Conservation (phyloP, 2,113 vertebrate genomes). For the Pseudois nayaur region DNA sequence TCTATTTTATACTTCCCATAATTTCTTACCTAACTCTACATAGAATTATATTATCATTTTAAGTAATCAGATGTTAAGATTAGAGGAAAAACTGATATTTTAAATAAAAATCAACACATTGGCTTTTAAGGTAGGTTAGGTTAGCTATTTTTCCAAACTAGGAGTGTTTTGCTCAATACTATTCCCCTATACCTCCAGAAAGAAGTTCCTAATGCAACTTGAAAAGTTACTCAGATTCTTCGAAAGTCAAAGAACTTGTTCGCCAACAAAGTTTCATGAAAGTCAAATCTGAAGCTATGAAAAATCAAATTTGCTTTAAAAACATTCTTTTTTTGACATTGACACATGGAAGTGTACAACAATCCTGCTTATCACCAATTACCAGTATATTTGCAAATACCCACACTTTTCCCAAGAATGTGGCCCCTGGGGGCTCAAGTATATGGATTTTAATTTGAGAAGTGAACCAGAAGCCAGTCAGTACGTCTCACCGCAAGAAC, state of each 20-base stretch:
- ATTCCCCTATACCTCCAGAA: not conserved
- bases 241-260: not conserved
- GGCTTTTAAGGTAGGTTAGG: not conserved
- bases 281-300: not conserved
- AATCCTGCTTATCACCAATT: not conserved
- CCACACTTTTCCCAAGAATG: not conserved
- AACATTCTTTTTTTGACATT: not conserved
- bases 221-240: not conserved
- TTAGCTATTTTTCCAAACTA: not conserved
- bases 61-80: not conserved
- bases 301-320: slow-evolving; percentile 44
- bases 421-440: not conserved
- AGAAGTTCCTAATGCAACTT: not conserved
- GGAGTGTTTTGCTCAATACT: not conserved
- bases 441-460: slow-evolving; percentile 21
- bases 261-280: not conserved
- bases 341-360: not conserved
- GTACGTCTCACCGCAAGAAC: slow-evolving; percentile 61
- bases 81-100: not conserved
- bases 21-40: not conserved
- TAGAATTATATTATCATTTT: not conserved
- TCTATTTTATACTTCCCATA: not conserved
- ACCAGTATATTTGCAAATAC: not conserved
- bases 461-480: slow-evolving; percentile 64
- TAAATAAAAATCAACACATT: not conserved